These are phyloP conservation scores for Phalera bucephala DNA, from an alignment of 2,888 invertebrate genomes.

Conservation along the genomic window DNA sequence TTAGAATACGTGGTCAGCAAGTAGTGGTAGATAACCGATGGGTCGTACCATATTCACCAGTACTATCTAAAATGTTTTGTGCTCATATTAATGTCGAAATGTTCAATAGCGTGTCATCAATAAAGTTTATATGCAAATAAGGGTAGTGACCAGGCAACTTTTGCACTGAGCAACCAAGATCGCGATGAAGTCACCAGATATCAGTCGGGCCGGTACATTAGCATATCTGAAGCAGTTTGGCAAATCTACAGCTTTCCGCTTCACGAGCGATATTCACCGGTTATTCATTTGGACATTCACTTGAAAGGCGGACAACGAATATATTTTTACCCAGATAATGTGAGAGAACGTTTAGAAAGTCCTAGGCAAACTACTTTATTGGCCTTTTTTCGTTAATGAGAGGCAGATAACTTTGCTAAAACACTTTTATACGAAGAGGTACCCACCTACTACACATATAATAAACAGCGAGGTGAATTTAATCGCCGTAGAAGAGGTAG, in stretches of 20 bases:
- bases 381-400: neutral
- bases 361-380: neutral
- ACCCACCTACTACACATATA: too few relatives aligned
- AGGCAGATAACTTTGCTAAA: too few relatives aligned
- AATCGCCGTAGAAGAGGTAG: neutral
- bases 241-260: neutral
- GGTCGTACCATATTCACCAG: slow-evolving; percentile 6
- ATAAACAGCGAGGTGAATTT: too few relatives aligned
- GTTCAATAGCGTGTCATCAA: neutral
- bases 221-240: neutral
- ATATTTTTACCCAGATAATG: neutral
- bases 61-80: slow-evolving; percentile 2
- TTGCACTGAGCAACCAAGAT: neutral
- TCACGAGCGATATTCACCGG: neutral
- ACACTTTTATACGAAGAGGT: too few relatives aligned
- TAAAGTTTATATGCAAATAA: neutral
- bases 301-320: neutral
- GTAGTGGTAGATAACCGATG: slow-evolving; percentile 5
- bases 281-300: neutral
- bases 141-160: neutral
- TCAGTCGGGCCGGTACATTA: neutral
- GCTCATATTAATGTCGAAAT: slow-evolving; percentile 2
- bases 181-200: neutral
- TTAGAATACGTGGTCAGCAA: too few relatives aligned
- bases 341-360: neutral